Evolutionary conservation across 1,140 invertebrate species (phyloP), one percentile per base, ranked within the genome.

Genomic region (Andricus grossulariae): DNA sequence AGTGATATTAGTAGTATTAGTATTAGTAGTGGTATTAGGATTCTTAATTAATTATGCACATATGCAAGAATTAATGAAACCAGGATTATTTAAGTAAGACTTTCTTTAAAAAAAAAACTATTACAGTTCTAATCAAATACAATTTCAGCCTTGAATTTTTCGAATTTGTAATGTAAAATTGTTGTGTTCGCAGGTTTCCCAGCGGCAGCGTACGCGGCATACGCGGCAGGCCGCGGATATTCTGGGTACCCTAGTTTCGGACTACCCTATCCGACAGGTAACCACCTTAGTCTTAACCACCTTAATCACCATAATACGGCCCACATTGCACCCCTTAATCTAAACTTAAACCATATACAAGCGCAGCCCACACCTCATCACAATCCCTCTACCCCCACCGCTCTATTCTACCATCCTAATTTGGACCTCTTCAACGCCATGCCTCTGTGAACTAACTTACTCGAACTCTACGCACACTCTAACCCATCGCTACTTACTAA

Each of bases 261-360:
- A 94, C 96, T 98, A 92, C 97, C 97, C 90, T 98, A 98, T 93
- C 96, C 97, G 90, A 96, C 97, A 97, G 97, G 97, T 98, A 97
- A 97, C 95, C 94, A 94, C 92, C 90, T 92, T 91, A 92, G 90
- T 89, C 90, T 92, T 90, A 93, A 93, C 88, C 92, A 92, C 83
- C 89, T 92, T 89, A 92, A 92, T 85, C 90, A 91, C 83, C 89
- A 91, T 88, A 90, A 91, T 88, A 87, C 88, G 85, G 86, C 88
- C 85, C 89, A 90, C 84, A 89, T 90, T 83, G 88, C 88, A 85
- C 89, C 89, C 84, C 83, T 92, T 79, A 92, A 90, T 86, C 85
- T 91, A 78, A 92, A 91, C 85, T 88, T 91, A 75, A 91, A 89
- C 84, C 89, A 91, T 80, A 90, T 91, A 89, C 89, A 91, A 86